Conservation (phyloP, 35 echinoderm and acorn worm genomes). For the Heliocidaris erythrogramma region DNA sequence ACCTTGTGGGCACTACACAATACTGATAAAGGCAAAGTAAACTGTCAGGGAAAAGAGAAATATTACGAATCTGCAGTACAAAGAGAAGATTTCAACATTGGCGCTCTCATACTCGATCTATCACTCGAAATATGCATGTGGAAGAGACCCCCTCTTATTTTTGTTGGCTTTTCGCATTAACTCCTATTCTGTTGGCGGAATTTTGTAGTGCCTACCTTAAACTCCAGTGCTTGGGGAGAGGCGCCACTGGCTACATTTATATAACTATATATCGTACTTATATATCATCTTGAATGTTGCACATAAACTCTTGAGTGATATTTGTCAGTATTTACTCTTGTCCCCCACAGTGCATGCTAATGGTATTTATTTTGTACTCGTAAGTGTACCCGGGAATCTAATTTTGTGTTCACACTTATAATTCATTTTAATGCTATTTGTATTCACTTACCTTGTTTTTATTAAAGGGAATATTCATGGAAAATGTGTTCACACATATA, state of each 20-base stretch:
- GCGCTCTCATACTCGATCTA: too few relatives aligned
- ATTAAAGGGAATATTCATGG: too few relatives aligned
- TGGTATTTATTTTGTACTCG: neutral
- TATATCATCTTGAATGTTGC: neutral
- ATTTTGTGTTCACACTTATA: neutral
- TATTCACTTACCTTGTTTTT: too few relatives aligned
- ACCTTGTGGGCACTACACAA: too few relatives aligned
- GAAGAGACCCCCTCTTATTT: neutral
- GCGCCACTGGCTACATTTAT: neutral
- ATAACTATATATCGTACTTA: neutral
- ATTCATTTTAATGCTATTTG: too few relatives aligned
- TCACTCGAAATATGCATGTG: too few relatives aligned
- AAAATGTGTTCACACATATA: too few relatives aligned
- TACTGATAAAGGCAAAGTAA: too few relatives aligned
- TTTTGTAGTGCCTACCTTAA: neutral
- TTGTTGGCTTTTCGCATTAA: neutral
- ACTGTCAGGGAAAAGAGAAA: too few relatives aligned
- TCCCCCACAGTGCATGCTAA: neutral
- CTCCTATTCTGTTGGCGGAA: neutral
- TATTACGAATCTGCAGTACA: too few relatives aligned
- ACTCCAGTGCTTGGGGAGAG: neutral
- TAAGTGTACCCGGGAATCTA: neutral
- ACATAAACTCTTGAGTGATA: neutral
- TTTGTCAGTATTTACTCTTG: conserved; percentile 10
- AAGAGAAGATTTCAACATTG: too few relatives aligned